Evolutionary conservation across 2,113 vertebrate genomes (phyloP).

Genomic region (Elanus axillaris): DNA sequence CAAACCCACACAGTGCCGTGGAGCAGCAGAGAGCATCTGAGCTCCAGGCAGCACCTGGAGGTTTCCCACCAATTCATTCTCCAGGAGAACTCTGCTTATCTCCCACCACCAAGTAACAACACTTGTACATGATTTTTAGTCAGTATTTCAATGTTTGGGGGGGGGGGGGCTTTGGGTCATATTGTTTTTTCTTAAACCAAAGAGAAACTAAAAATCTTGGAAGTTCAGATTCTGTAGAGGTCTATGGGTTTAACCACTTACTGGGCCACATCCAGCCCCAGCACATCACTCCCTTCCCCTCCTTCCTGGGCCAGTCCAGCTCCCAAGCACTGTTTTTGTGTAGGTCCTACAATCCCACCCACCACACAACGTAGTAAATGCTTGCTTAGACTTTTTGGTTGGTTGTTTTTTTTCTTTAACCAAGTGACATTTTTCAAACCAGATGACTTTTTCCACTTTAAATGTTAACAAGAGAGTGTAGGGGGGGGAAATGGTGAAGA

Average conservation of each 20-base stretch:
- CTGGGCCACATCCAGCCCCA: not conserved
- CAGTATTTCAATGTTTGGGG: not conserved
- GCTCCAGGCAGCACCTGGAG: not conserved
- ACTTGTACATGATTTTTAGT: not conserved
- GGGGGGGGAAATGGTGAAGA: not conserved
- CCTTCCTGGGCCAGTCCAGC: not conserved
- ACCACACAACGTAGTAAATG: not conserved
- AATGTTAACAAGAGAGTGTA: not conserved
- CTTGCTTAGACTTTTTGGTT: not conserved
- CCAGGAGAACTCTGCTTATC: not conserved
- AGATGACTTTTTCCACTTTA: slow-evolving; percentile 15
- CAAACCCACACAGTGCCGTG: fast-evolving
- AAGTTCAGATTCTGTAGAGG: not conserved
- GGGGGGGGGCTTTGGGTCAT: not conserved
- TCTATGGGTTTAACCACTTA: not conserved
- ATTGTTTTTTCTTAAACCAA: not conserved
- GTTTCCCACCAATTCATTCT: not conserved
- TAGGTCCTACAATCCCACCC: not conserved
- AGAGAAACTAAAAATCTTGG: not conserved
- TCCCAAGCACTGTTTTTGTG: not conserved
- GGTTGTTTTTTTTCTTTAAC: not conserved
- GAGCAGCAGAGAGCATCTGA: not conserved
- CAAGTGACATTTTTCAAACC: slow-evolving; percentile 5
- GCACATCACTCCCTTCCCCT: not conserved
- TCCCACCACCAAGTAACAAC: not conserved